Evolutionary conservation across 2,888 invertebrate species (phyloP).

Genomic region (Erebia epiphron): DNA sequence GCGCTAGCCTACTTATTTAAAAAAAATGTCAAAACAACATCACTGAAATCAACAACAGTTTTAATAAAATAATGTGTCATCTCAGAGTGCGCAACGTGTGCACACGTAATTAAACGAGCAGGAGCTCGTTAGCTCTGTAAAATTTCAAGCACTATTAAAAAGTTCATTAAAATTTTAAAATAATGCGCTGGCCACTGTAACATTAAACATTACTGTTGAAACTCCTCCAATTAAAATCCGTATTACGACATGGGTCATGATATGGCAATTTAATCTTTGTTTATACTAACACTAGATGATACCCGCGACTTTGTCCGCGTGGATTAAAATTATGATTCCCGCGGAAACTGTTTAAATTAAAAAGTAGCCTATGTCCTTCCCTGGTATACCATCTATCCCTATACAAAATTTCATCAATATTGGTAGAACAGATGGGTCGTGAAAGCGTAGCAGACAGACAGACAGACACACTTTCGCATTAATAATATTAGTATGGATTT

Average conservation of each 20-base stretch:
- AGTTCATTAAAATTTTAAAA: constrained; percentile 17
- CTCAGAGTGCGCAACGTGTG: constrained; percentile 10
- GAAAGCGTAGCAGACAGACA: too few species aligned
- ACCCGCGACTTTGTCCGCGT: too few species aligned
- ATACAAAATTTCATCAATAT: too few species aligned
- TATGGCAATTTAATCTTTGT: not conserved
- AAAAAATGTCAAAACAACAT: not conserved
- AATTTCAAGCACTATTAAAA: constrained; percentile 21
- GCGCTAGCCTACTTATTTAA: too few species aligned
- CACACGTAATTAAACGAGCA: constrained; percentile 10
- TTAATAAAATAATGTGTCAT: constrained; percentile 20
- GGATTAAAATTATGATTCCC: too few species aligned
- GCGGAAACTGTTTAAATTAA: too few species aligned
- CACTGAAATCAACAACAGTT: not conserved
- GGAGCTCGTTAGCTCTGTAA: constrained; percentile 14
- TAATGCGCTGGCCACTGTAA: not conserved
- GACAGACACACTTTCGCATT: too few species aligned
- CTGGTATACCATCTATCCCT: too few species aligned
- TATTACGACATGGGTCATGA: not conserved
- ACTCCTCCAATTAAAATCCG: constrained; percentile 10
- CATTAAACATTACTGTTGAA: not conserved
- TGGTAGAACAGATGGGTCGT: too few species aligned
- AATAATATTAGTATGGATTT: too few species aligned
- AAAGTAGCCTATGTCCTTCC: too few species aligned
- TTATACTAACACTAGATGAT: not conserved